Evolutionary conservation across 2,113 vertebrate species (phyloP).

Genomic region (Anhinga anhinga): DNA sequence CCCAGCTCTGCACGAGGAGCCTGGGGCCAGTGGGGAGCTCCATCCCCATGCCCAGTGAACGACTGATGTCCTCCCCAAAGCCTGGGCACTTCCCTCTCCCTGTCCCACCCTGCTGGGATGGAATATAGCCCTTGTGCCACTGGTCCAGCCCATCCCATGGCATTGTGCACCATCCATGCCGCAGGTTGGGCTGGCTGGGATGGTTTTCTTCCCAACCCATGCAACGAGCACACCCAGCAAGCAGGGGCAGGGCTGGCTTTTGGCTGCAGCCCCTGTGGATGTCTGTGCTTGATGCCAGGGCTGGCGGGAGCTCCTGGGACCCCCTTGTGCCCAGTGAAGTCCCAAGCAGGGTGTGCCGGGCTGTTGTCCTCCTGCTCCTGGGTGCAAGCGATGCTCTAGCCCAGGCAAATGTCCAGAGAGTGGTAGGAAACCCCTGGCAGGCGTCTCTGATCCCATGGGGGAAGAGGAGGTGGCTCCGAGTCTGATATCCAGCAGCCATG

Average conservation of each 20-base stretch:
- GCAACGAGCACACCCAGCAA: not conserved
- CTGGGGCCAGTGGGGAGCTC: not conserved
- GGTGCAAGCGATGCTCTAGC: not conserved
- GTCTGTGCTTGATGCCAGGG: not conserved
- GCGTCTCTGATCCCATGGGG: fast-evolving
- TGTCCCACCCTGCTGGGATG: fast-evolving
- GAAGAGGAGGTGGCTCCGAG: not conserved
- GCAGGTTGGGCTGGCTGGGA: fast-evolving
- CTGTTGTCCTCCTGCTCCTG: not conserved
- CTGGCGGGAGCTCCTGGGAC: not conserved
- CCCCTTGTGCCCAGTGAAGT: not conserved
- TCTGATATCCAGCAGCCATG: not conserved
- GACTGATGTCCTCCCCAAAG: fast-evolving
- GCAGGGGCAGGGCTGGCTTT: not conserved
- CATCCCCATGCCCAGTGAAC: fast-evolving
- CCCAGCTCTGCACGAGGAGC: fast-evolving
- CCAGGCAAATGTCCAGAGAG: fast-evolving
- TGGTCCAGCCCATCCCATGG: not conserved
- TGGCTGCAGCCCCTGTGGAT: not conserved
- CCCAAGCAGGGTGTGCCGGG: fast-evolving
- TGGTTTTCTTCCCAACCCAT: fast-evolving
- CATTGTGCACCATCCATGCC: fast-evolving
- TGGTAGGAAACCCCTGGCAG: not conserved
- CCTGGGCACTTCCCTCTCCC: fast-evolving
- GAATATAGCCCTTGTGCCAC: fast-evolving